A percentile compares a stretch with the other conserved stretches of the same genome.
These are phyloP conservation scores for Apolygus lucorum DNA, from an alignment of 1,140 invertebrate genomes.

Conservation along the genomic window DNA sequence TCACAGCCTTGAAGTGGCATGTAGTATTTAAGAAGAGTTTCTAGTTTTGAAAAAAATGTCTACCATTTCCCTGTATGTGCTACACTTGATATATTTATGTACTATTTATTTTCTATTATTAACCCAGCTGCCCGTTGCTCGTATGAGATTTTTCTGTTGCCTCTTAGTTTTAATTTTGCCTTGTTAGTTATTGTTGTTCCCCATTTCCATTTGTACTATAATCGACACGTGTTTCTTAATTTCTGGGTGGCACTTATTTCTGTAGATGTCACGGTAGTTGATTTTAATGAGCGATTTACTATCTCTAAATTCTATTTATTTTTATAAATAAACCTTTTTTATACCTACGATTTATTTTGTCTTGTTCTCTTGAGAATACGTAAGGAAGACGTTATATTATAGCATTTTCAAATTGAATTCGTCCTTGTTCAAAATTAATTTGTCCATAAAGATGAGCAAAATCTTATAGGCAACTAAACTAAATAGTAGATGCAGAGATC, in stretches of 20 bases:
- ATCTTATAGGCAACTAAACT: too few species aligned
- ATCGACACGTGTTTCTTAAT: background rate
- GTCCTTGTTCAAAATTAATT: too few species aligned
- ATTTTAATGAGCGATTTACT: background rate
- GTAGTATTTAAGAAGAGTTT: background rate
- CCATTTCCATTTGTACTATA: background rate
- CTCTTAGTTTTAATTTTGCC: background rate
- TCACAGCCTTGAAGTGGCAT: background rate
- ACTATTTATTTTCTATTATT: background rate
- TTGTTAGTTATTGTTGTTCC: background rate
- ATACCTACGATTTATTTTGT: background rate
- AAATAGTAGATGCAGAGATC: too few species aligned
- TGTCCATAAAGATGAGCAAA: too few species aligned
- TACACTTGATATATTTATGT: background rate
- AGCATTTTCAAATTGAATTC: too few species aligned
- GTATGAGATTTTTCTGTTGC: background rate
- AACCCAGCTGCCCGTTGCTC: background rate
- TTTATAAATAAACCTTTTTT: slow-evolving; percentile 14
- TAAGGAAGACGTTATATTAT: too few species aligned
- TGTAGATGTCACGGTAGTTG: slow-evolving; percentile 5
- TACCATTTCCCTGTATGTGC: background rate
- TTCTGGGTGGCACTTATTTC: background rate
- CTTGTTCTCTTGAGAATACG: background rate
- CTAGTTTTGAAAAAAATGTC: background rate
- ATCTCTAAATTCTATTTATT: slow-evolving; percentile 12